Evolutionary conservation across 2,888 invertebrate species (phyloP), one percentile per base, ranked within the genome.

Genomic region (Pogonocherus hispidulus): DNA sequence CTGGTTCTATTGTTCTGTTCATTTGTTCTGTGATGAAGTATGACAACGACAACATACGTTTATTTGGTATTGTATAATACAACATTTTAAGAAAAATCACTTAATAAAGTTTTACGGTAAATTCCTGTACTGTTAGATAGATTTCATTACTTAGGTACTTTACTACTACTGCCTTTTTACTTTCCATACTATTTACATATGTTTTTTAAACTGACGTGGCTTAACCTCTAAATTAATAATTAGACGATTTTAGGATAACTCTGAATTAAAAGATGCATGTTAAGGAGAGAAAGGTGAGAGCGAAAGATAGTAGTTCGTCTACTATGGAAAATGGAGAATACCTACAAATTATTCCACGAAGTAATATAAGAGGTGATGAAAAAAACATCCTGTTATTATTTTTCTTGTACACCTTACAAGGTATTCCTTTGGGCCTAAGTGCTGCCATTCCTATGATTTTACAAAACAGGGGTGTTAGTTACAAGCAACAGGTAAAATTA

Each of bases 401-500:
- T 74, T 96, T 98, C 84, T 88, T 99, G 3, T 99, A 99, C 83
- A 90, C 99, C 46, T 88, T 99, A 19, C 96, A 97, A 89, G 99
- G 99, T 4, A 94, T 96, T 83, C 99, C 99, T 0, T 87, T 99
- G 2, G 99, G 99, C 0, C 86, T 99, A 23, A 95, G 95, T 46
- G 93, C 95, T 18, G 96, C 98, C 23, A 93, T 99, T 76, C 99
- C 99, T 0, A 96, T 99, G 94, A 89, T 99, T 62, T 87, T 99
- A 64, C 96, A 97, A 83, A 96, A 97, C 84, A 90, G 94, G 64
- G 94, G 96, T 66, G 95, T 97, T 63, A 95, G 94, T 70, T 99
- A 99, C 84, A 94, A 93, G 77, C 95, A 99, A 84, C 99, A 99
- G 89, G 93, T 90, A 83, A 75, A 41, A 11, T 1, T 2, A 32